Base-by-base conservation (phyloP, 1,140 invertebrate genomes). In the Drosophila bipectinata region DNA sequence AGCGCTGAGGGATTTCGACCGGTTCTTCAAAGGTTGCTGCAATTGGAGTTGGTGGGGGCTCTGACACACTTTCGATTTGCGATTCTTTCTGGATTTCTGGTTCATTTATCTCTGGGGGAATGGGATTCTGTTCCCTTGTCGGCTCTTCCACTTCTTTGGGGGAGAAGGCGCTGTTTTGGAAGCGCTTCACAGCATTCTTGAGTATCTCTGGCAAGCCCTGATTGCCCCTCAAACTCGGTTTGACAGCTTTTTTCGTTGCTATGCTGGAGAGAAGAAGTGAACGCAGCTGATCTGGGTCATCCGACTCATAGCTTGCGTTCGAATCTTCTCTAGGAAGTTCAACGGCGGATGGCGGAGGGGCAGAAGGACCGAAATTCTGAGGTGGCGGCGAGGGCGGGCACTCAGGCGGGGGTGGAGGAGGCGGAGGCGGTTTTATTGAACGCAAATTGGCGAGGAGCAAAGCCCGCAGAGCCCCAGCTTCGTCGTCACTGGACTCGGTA, bases 141-240 rank as follows among this genome's bases (percentile, higher is more conserved):
- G 21, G 8, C 8, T 44, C 15, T 3, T 66, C 34, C 6, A 48
- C 44, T 9, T 41, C 34, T 49, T 57, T 69, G 1, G 34, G 5
- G 0, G 49, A 28, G 32, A 26, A 3, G 24, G 1, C 4, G 51
- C 32, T 26, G 7, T 49, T 3, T 10, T 79, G 67, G 15, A 91
- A 82, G 6, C 90, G 82, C 5, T 69, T 77, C 0, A 91, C 73
- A 7, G 90, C 90, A 62, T 88, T 87, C 34, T 90, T 91, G 1
- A 91, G 72, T 15, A 91, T 80, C 14, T 71, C 54, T 7, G 78
- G 26, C 6, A 28, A 28, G 26, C 26, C 26, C 4, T 28, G 26
- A 6, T 28, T 28, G 26, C 1, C 77, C 34, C 82, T 85, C 1
- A 66, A 48, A 1, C 8, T n/a, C 5, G 41, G 15, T 0, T 5